Evolutionary conservation across 2,797 vertebrate species (phyloP).

Genomic region (Sarcoramphus papa): DNA sequence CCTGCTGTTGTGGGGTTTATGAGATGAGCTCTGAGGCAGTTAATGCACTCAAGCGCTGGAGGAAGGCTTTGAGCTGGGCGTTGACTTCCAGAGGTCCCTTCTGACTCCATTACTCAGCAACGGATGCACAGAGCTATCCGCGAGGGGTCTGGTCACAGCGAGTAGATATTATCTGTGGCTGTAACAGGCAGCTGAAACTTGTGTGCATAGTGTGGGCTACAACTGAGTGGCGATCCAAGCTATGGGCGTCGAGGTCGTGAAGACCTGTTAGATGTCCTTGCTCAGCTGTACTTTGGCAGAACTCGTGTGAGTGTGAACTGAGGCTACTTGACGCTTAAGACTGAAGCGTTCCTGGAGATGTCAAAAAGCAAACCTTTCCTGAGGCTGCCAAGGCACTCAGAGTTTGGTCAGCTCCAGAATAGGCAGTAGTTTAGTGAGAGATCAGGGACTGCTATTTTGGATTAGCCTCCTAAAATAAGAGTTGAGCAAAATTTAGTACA

Average conservation of each 20-base stretch:
- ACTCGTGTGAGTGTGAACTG: neutral
- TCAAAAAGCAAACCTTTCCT: neutral
- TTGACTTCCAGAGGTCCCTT: neutral
- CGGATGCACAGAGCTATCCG: no score
- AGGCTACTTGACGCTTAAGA: neutral
- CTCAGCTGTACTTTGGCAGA: neutral
- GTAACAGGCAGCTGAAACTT: neutral
- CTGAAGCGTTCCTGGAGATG: neutral
- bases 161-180: neutral
- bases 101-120: neutral
- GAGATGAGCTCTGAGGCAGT: neutral
- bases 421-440: neutral
- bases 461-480: neutral
- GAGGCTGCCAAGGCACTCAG: no score
- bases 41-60: neutral
- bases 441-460: neutral
- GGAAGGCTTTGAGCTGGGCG: neutral
- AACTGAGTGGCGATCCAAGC: accelerated
- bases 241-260: neutral
- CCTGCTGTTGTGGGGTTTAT: neutral
- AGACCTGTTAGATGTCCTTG: neutral
- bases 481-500: neutral
- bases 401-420: neutral
- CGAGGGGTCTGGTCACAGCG: accelerated
- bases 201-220: neutral